Conservation (phyloP, 2,113 vertebrate species). For the Lasiurus borealis region DNA sequence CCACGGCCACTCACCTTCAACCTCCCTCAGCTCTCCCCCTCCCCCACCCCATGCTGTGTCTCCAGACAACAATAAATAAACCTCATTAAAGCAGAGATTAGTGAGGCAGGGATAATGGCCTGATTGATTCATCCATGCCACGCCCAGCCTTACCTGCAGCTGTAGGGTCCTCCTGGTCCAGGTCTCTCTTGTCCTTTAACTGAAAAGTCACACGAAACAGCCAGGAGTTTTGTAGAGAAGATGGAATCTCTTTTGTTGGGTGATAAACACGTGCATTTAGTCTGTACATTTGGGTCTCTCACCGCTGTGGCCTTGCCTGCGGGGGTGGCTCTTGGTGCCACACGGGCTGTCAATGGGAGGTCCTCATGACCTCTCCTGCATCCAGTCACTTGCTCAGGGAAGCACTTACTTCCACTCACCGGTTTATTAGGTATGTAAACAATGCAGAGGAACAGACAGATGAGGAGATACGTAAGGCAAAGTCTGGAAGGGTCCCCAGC, state of each 20-base stretch:
- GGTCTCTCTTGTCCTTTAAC: background rate
- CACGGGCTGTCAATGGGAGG: background rate
- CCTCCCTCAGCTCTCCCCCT: fast-evolving
- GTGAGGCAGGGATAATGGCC: background rate
- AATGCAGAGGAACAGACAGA: background rate
- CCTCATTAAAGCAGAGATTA: background rate
- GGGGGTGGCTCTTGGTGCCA: background rate
- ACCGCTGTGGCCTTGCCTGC: too few relatives aligned
- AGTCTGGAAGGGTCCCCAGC: too few relatives aligned
- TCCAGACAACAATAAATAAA: background rate
- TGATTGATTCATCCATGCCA: background rate
- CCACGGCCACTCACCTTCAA: background rate
- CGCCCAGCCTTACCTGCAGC: background rate
- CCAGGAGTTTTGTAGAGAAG: background rate
- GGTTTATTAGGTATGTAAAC: background rate
- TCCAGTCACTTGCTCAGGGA: background rate
- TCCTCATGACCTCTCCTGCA: background rate
- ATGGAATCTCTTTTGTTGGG: background rate
- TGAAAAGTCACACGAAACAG: background rate
- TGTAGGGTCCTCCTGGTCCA: background rate
- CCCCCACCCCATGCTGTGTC: too few relatives aligned
- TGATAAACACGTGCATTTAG: background rate
- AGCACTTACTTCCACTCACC: background rate
- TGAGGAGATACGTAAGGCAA: background rate
- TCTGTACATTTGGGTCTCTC: background rate